Conservation (phyloP, 1,140 invertebrate species). For the Bombus difficillimus region DNA sequence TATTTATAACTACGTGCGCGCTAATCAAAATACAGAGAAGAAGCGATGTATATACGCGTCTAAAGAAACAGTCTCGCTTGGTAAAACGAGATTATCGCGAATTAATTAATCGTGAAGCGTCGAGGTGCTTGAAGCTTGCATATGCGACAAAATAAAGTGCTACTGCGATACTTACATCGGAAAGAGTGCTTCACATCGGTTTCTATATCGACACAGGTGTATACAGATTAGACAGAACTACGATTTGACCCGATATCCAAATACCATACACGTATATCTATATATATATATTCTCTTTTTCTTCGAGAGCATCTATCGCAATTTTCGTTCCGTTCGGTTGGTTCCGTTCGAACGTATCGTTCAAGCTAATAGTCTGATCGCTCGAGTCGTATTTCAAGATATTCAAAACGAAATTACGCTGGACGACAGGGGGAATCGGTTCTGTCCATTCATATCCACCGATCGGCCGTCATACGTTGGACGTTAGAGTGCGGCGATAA, state of each 20-base stretch:
- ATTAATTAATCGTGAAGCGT: constrained; percentile 45
- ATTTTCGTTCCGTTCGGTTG: not conserved
- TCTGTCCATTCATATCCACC: constrained; percentile 39
- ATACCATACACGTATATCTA: not conserved
- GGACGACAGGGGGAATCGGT: not conserved
- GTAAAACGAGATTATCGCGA: not conserved
- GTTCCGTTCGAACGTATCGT: too few relatives aligned
- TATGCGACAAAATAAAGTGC: constrained; percentile 69
- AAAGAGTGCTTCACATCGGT: constrained; percentile 69
- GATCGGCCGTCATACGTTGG: constrained; percentile 44
- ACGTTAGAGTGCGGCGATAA: constrained; percentile 44
- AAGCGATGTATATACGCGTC: constrained; percentile 23
- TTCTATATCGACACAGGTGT: constrained; percentile 61
- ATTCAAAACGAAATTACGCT: not conserved
- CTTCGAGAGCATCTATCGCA: not conserved
- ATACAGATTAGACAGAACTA: constrained; percentile 50
- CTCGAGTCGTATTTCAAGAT: not conserved
- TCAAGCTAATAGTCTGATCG: not conserved
- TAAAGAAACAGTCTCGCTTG: constrained; percentile 6
- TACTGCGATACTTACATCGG: constrained; percentile 71
- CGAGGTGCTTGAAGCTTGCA: constrained; percentile 61
- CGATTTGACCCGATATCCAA: not conserved
- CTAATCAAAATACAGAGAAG: constrained; percentile 29
- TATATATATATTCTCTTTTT: not conserved
- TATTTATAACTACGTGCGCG: constrained; percentile 20